Percentiles rank a stretch among this genome's conserved stretches.
These are phyloP conservation scores for Nebria salina DNA, from an alignment of 2,888 invertebrate species.

Conservation along the genomic window DNA sequence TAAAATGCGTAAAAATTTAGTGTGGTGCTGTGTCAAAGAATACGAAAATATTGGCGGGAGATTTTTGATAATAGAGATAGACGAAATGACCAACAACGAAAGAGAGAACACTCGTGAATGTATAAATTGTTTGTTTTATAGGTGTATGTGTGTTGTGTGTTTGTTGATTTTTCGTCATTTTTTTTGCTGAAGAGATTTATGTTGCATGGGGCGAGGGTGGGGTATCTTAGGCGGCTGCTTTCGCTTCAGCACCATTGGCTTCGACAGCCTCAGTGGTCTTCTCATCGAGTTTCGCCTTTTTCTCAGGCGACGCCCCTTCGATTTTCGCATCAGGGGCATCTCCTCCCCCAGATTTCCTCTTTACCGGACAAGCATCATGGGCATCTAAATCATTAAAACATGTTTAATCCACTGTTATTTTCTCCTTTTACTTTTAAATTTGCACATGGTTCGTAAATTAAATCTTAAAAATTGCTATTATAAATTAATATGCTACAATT, in stretches of 20 bases:
- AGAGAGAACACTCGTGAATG: background rate
- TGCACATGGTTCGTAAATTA: too few species aligned
- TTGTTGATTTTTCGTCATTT: background rate
- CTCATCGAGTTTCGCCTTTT: conserved; percentile 76
- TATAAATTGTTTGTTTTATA: background rate
- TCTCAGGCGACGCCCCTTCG: conserved; percentile 75
- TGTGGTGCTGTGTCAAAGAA: conserved; percentile 44
- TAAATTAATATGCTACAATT: too few species aligned
- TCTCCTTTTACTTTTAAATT: too few species aligned
- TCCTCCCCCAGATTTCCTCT: conserved; percentile 75
- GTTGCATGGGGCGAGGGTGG: background rate
- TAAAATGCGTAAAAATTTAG: conserved; percentile 40
- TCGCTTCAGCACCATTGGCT: conserved; percentile 65
- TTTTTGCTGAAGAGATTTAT: background rate
- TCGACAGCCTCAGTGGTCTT: conserved; percentile 65
- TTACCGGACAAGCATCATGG: conserved; percentile 67
- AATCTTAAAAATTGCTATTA: too few species aligned
- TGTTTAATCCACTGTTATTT: background rate
- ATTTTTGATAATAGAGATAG: background rate
- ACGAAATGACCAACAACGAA: background rate
- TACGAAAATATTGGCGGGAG: conserved; percentile 5
- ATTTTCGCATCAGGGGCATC: conserved; percentile 62
- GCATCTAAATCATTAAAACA: conserved; percentile 48
- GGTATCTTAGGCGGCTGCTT: conserved; percentile 67
- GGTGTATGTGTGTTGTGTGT: background rate